phyloP scores from a whole-genome alignment of 92 coral and sea anemone genomes.

The Ricordea florida region DNA sequence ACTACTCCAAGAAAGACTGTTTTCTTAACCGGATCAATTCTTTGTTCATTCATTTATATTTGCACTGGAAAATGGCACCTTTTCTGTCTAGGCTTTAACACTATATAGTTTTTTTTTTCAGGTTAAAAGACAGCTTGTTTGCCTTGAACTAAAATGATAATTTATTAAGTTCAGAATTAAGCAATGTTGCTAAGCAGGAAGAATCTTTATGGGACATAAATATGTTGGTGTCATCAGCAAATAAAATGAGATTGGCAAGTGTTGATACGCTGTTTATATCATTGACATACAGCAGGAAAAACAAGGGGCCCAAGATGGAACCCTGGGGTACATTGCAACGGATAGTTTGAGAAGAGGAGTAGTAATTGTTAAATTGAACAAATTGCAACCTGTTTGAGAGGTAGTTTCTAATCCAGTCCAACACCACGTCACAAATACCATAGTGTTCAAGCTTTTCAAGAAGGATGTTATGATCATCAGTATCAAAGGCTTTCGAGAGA shows the following conservation, averaged over 20 bases:
- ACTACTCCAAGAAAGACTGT: constrained; percentile 32
- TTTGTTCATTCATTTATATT: constrained; percentile 6
- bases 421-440: constrained; percentile 42
- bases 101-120: constrained; percentile 2
- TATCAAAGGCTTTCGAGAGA: constrained; percentile 46
- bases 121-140: constrained; percentile 27
- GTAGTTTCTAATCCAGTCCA: constrained; percentile 41
- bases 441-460: constrained; percentile 40
- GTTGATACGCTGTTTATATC: not conserved
- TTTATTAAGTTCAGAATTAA: constrained; percentile 12
- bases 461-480: constrained; percentile 6
- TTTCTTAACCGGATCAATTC: constrained; percentile 17
- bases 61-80: not conserved
- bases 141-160: constrained; percentile 25
- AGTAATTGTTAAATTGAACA: constrained; percentile 24
- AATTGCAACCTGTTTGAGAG: constrained; percentile 27
- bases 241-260: no score
- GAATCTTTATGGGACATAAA: constrained; percentile 5
- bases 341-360: constrained; percentile 1
- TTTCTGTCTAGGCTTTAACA: constrained; percentile 16
- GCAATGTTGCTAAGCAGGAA: not conserved
- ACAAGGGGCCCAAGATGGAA: constrained; percentile 17
- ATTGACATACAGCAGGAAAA: constrained; percentile 10
- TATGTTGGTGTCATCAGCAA: not conserved
- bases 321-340: constrained; percentile 24